Base-by-base conservation (phyloP, 2,113 vertebrate genomes). In the Mungos mungo region DNA sequence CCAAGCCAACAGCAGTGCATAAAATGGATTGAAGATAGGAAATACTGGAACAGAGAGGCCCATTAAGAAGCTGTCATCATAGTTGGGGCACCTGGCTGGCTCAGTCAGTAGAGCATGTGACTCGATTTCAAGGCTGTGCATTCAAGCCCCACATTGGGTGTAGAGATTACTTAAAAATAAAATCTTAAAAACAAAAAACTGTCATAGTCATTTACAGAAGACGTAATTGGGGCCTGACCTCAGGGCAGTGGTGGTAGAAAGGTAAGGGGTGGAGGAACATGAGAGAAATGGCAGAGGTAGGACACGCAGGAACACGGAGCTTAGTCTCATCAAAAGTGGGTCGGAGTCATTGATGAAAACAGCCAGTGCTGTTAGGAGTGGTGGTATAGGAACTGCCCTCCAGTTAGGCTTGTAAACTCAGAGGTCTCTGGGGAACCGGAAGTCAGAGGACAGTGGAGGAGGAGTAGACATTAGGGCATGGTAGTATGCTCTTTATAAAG, bases 401-500 rank as follows among this genome's bases (percentile, higher is more conserved):
- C 14, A 33, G 3, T 31, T 74, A 79, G 38, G 41, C 52, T 89
- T 50, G 5, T 21, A 81, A 72, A 82, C 33, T 74, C 68, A 74
- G 38, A 52, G 18, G n/a, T 3, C 35, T 45, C 3, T 5, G 35
- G 14, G 29, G 31, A 27, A 35, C 41, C 65, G 38, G 33, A 84
- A 25, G 45, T 57, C 60, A 82, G 21, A 57, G 45, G 19, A 50
- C 72, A 90, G 52, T 9, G 31, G 50, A 41, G 50, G 21, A 83
- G 3, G 27, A 57, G 21, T 45, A 68, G 68, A n/a, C n/a, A 54
- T 4, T 8, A 69, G 23, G 5, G 1, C 0, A 0, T 52, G 10
- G 35, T 69, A 5, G 11, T 54, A 6, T 63, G 38, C 16, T 52
- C 21, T 92, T 68, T 69, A n/a, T 63, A 63, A 95, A 80, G 81